Base-by-base conservation (phyloP, 2,797 vertebrate genomes). In the Rhinoraja longicauda region DNA sequence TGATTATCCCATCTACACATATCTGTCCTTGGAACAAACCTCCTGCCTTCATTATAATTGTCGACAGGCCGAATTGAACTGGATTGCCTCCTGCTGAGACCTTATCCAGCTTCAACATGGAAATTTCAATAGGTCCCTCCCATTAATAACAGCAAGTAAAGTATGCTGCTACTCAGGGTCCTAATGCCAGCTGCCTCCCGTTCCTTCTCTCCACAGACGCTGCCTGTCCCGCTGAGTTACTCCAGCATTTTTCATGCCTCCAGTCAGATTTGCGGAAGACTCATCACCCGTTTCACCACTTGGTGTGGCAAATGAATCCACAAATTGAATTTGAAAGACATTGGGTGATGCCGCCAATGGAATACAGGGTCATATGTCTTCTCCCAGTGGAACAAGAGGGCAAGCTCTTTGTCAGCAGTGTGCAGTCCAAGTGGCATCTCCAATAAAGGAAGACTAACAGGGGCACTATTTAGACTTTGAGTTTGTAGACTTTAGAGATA, bases 51-150 rank as follows among this genome's bases (percentile, higher is more conserved):
- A 64, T 64, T 67, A 88, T 36, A 36, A 88, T 67, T 67, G n/a
- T 67, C 88, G 84, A 88, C n/a, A n/a, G 59, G 59, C 64, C 19
- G 67, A 88, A 88, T 67, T 67, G 84, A 88, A 88, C 15, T 32
- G 15, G 19, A 4, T 67, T n/a, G 13, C n/a, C 36, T 67, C 84
- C 84, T 67, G n/a, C 62, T 88, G 8, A 26, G 79, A 8, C 57
- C 10, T 21, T 13, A 82, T 24, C 45, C n/a, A 67, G 84, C n/a
- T 21, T 26, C 19, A 88, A 32, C 57, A n/a, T 88, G n/a, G 13
- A 64, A 32, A 32, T 67, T 86, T 86, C 12, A 86, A n/a, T 19
- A 32, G 29, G 6, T 9, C 59, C 17, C n/a, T 21, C 19, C 17
- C n/a, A 36, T 62, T 36, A 88, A 36, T 88, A 53, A 84, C 1